Percentiles rank a stretch among this genome's conserved stretches.
Evolutionary conservation across 2,113 vertebrate genomes (phyloP).

Genomic region (Nyctereutes procyonoides): DNA sequence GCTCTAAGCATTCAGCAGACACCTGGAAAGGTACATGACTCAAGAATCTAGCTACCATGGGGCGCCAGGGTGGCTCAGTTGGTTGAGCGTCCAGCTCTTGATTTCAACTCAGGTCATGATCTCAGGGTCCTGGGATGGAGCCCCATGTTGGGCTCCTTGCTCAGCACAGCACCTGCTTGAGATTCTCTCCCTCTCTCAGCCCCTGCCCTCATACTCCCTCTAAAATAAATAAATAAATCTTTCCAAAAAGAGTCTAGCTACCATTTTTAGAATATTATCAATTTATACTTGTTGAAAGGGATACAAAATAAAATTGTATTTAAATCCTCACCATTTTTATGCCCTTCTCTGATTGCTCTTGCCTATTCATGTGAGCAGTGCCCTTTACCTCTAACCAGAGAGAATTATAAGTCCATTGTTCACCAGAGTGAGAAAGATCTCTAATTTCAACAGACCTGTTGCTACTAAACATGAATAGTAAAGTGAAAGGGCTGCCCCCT

Average conservation of each 20-base stretch:
- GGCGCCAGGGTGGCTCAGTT: not conserved
- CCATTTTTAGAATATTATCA: not conserved
- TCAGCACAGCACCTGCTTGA: not conserved
- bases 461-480: not conserved
- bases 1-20: not conserved
- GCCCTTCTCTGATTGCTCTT: not conserved
- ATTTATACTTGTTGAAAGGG: constrained; percentile 43
- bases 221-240: no score
- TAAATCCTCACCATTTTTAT: not conserved
- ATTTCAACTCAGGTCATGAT: not conserved
- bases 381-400: not conserved
- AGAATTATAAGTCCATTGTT: constrained; percentile 45
- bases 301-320: constrained; percentile 14
- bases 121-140: not conserved
- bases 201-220: not conserved
- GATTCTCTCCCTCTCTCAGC: not conserved
- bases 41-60: not conserved
- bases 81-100: not conserved
- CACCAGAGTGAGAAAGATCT: constrained; percentile 5
- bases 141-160: not conserved
- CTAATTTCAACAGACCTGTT: not conserved
- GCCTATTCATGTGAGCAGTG: not conserved
- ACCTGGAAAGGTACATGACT: not conserved
- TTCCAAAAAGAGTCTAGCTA: not conserved
- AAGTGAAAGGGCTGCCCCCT: not conserved